These are phyloP conservation scores for Leptonema lineaticorne DNA, from an alignment of 1,140 invertebrate species.

Conservation along the genomic window DNA sequence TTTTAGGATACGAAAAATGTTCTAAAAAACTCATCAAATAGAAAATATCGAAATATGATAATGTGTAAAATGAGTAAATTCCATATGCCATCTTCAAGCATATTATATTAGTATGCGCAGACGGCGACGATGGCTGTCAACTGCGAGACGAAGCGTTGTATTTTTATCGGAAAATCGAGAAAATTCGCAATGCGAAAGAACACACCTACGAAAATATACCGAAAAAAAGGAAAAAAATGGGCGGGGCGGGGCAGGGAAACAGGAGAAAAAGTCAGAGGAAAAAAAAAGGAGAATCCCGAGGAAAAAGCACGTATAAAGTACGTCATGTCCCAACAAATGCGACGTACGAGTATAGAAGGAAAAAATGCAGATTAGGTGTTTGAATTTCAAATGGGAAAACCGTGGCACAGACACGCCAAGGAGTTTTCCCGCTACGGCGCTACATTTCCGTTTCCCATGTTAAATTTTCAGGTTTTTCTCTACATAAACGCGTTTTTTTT, in stretches of 20 bases:
- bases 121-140: not conserved
- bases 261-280: no score
- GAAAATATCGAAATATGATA: no score
- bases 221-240: no score
- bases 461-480: no score
- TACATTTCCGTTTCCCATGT: constrained; percentile 22
- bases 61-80: no score
- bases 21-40: no score
- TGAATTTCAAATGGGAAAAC: constrained; percentile 29
- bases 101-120: not conserved
- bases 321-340: constrained; percentile 12
- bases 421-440: constrained; percentile 22
- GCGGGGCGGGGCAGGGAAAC: no score
- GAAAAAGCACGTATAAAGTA: constrained; percentile 11
- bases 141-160: not conserved
- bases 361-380: constrained; percentile 30
- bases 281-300: not conserved
- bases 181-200: constrained; percentile 9
- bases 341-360: constrained; percentile 4
- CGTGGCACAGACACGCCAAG: constrained; percentile 19
- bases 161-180: constrained; percentile 5
- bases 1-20: no score
- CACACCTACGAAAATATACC: no score
- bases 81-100: not conserved
- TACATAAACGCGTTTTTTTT: no score